Conservation (phyloP, 1,140 invertebrate genomes). For the Ooceraea biroi region DNA sequence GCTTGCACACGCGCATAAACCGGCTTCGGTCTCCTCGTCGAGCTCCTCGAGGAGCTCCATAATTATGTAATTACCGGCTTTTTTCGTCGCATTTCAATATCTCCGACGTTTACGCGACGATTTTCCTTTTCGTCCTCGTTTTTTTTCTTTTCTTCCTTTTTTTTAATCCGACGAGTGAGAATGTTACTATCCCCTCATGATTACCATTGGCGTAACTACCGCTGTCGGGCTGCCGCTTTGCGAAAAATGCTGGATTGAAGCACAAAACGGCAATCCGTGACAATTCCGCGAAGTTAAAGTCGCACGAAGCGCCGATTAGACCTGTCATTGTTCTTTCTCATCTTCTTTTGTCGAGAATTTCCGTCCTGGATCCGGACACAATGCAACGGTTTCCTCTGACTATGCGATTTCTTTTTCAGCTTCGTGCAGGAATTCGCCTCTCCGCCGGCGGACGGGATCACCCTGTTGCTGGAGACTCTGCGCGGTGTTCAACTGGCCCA, state of each 20-base stretch:
- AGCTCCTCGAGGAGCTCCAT: conserved; percentile 65
- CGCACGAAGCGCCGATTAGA: too few relatives aligned
- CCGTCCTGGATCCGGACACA: neutral
- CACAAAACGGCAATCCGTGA: too few relatives aligned
- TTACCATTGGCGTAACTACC: conserved; percentile 59
- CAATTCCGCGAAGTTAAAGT: too few relatives aligned
- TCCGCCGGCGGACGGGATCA: conserved; percentile 93
- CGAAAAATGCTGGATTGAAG: neutral
- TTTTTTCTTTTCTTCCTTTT: too few relatives aligned
- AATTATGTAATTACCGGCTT: conserved; percentile 73
- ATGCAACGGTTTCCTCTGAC: neutral
- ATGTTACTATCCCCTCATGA: conserved; percentile 4
- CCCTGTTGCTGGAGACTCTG: conserved; percentile 92
- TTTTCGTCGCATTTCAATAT: conserved; percentile 58
- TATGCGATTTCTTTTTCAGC: conserved; percentile 85
- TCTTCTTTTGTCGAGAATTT: too few relatives aligned
- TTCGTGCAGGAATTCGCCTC: conserved; percentile 96
- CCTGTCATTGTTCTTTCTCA: too few relatives aligned
- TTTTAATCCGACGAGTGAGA: conserved; percentile 8
- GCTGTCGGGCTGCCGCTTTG: neutral
- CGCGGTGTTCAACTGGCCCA: conserved; percentile 94
- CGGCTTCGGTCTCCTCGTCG: conserved; percentile 64
- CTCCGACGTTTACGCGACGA: conserved; percentile 45
- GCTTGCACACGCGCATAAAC: conserved; percentile 59
- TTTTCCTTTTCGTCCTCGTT: neutral